Evolutionary conservation across 2,113 vertebrate genomes (phyloP).

Genomic region (Ochotona princeps): DNA sequence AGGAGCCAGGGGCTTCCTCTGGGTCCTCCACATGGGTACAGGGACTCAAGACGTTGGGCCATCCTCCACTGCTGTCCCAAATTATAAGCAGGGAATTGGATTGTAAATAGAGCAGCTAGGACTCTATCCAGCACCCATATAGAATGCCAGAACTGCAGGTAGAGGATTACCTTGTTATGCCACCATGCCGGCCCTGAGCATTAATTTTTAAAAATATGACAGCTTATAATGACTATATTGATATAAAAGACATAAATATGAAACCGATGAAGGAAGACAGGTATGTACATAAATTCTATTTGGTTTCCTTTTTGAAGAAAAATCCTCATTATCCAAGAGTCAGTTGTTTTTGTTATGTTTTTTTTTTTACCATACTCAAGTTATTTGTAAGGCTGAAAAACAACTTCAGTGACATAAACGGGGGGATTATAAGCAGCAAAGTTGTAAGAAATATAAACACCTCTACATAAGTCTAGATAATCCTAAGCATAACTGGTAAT

Average conservation of each 20-base stretch:
- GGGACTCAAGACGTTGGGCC: no score
- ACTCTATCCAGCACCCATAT: no score
- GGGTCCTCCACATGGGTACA: no score
- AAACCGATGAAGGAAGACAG: constrained; percentile 10
- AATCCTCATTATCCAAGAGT: constrained; percentile 51
- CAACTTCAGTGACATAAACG: constrained; percentile 19
- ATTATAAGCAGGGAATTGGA: no score
- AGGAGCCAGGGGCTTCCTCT: no score
- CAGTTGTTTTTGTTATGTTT: constrained; percentile 50
- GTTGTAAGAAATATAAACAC: background rate
- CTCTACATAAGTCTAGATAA: background rate
- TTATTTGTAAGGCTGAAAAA: constrained; percentile 44
- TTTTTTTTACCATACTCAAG: background rate
- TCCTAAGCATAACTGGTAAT: constrained; percentile 48
- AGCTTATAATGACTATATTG: constrained; percentile 10
- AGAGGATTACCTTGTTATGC: no score
- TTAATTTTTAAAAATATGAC: background rate
- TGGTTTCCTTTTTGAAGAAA: background rate
- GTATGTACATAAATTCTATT: constrained; percentile 34
- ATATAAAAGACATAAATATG: constrained; percentile 10
- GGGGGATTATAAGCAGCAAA: constrained; percentile 33
- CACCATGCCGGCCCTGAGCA: no score
- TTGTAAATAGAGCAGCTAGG: no score
- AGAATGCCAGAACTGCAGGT: no score
- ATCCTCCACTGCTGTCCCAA: no score